These are phyloP conservation scores for Cryptophagus acutangulus DNA, from an alignment of 2,888 invertebrate species.

Conservation along the genomic window DNA sequence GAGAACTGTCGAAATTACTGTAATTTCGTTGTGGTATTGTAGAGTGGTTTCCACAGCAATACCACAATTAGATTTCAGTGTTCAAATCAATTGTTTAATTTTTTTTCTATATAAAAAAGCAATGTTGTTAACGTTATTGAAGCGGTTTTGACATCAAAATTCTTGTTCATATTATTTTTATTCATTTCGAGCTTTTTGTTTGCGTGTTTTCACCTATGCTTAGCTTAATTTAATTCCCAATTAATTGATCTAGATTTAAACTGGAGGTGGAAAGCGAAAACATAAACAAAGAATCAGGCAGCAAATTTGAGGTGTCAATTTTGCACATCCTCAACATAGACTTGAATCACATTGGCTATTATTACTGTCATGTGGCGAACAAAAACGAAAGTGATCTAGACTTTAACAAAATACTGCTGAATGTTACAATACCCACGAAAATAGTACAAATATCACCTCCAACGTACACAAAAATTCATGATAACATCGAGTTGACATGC, in stretches of 20 bases:
- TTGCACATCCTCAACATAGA: constrained; percentile 53
- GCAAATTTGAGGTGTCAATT: constrained; percentile 47
- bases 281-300: constrained; percentile 44
- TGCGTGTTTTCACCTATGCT: background rate
- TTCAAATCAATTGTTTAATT: no score
- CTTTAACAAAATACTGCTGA: constrained; percentile 39
- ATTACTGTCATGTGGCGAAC: constrained; percentile 53
- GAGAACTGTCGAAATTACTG: no score
- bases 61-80: no score
- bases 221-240: background rate
- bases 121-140: no score
- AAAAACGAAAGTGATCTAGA: constrained; percentile 42
- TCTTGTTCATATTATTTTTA: background rate
- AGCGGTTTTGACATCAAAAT: no score
- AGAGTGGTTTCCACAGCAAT: no score
- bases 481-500: constrained; percentile 53
- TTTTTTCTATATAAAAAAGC: no score
- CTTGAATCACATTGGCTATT: constrained; percentile 57
- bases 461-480: constrained; percentile 51
- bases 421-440: constrained; percentile 50
- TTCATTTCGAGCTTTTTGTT: no score
- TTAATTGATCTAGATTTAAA: constrained; percentile 36
- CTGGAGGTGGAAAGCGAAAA: constrained; percentile 46
- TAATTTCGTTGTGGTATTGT: no score
- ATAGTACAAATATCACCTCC: constrained; percentile 48